These are phyloP conservation scores for Hycleus cichorii DNA, from an alignment of 1,140 invertebrate genomes.

Conservation along the genomic window DNA sequence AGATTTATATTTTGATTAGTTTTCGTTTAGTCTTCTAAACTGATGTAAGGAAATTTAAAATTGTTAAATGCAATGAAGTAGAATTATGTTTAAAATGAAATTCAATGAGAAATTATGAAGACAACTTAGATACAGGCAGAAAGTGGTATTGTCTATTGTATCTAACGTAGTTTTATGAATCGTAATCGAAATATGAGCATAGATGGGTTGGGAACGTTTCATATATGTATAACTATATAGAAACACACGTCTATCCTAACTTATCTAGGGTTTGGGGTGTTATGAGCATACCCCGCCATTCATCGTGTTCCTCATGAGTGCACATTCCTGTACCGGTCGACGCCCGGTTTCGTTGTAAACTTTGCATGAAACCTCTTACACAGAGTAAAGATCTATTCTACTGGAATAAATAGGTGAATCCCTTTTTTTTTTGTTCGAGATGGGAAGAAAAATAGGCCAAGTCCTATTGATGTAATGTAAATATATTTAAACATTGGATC, in stretches of 20 bases:
- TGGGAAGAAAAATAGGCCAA: conserved; percentile 13
- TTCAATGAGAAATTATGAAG: no score
- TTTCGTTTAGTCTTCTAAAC: no score
- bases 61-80: no score
- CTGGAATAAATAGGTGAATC: conserved; percentile 24
- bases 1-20: no score
- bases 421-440: conserved; percentile 17
- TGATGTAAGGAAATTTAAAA: no score
- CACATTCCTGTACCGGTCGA: conserved; percentile 18
- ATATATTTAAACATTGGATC: conserved; percentile 5
- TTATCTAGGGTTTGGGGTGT: conserved; percentile 5
- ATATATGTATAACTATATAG: no score
- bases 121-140: no score
- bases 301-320: conserved; percentile 20
- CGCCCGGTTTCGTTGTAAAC: conserved; percentile 16
- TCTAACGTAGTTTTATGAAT: no score
- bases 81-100: no score
- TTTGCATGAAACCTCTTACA: conserved; percentile 24
- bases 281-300: conserved; percentile 15
- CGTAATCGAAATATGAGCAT: no score
- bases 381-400: conserved; percentile 20
- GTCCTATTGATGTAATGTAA: conserved; percentile 9
- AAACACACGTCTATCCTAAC: conserved; percentile 3
- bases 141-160: no score
- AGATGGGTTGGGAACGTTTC: no score